Base-by-base conservation (phyloP, 2,113 vertebrate species). In the Tauraco erythrolophus region DNA sequence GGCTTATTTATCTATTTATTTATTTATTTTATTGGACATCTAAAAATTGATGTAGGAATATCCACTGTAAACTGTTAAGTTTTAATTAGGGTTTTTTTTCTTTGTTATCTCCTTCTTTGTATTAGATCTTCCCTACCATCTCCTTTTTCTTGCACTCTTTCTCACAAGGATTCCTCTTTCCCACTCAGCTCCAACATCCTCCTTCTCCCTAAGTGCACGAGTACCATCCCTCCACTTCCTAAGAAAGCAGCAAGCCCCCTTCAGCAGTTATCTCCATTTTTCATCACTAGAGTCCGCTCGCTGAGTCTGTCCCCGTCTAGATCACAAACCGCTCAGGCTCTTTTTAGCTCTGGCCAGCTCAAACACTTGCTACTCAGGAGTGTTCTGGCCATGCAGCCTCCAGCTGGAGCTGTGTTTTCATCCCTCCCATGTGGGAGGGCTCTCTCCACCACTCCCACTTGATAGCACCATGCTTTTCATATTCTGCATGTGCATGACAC, bases 371-470 rank as follows among this genome's bases (percentile, higher is more conserved):
- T 37, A 0, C 35, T 56, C n/a, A 46, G 60, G n/a, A 76, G 7
- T 0, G 2, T 70, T 21, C 54, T 86, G 48, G 35, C 14, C 31
- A 27, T 58, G 21, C 14, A 11, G 2, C 7, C 6, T 14, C 12
- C 10, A 22, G 27, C 5, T 43, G 11, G 2, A 14, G 14, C 27
- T 50, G 50, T 45, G 31, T 35, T 90, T 85, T 66, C 30, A 33
- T 37, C 30, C 53, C 11, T 0, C 11, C 11, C 1, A 0, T 35
- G 30, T 35, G 30, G 35, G 69, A 60, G 14, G 31, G 35, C 45
- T 21, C 30, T 80, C 0, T 0, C 83, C 50, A 53, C 21, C 53
- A 19, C 41, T 87, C 23, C 46, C 5, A 3, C 75, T 68, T 46
- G 25, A 21, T 19, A 68, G 39, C n/a, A 31, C 7, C 68, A 84